Conservation (phyloP, 2,113 vertebrate genomes). For the Periophthalmus modestus region DNA sequence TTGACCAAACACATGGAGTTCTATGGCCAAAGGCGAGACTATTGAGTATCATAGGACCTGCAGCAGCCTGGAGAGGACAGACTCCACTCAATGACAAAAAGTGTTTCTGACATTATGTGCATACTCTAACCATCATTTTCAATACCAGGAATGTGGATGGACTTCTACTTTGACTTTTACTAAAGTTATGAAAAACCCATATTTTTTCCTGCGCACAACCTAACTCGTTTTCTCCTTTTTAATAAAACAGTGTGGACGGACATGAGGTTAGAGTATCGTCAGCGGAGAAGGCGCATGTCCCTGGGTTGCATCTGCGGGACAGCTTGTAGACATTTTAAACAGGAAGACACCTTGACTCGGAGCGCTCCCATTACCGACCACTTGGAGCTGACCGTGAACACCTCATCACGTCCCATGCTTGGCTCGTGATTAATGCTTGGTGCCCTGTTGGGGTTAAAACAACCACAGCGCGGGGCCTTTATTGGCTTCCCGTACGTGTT, state of each 20-base stretch:
- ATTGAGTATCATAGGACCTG: not conserved
- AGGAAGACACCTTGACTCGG: slow-evolving; percentile 28
- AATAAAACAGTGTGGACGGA: slow-evolving; percentile 8
- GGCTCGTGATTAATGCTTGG: slow-evolving; percentile 72
- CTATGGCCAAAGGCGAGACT: not conserved
- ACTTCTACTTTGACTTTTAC: not conserved
- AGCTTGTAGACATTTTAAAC: slow-evolving; percentile 9
- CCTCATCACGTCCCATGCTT: slow-evolving; percentile 69
- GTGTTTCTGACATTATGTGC: not conserved
- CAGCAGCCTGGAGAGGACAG: not conserved
- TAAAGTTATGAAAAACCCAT: slow-evolving; percentile 3
- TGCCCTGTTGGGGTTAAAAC: slow-evolving; percentile 71
- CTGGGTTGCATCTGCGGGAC: slow-evolving; percentile 11
- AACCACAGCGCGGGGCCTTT: slow-evolving; percentile 62
- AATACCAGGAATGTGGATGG: not conserved
- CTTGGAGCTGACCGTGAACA: slow-evolving; percentile 67
- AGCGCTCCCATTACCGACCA: slow-evolving; percentile 51
- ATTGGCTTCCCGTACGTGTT: slow-evolving; percentile 74
- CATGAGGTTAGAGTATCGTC: not conserved
- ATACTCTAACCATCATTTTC: not conserved
- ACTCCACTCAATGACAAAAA: not conserved
- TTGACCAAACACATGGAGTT: too few relatives aligned
- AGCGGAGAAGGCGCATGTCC: not conserved
- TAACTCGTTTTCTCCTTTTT: not conserved
- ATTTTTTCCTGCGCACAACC: not conserved